These are phyloP conservation scores for Condylostylus longicornis DNA, from an alignment of 1,140 invertebrate species.

Conservation along the genomic window DNA sequence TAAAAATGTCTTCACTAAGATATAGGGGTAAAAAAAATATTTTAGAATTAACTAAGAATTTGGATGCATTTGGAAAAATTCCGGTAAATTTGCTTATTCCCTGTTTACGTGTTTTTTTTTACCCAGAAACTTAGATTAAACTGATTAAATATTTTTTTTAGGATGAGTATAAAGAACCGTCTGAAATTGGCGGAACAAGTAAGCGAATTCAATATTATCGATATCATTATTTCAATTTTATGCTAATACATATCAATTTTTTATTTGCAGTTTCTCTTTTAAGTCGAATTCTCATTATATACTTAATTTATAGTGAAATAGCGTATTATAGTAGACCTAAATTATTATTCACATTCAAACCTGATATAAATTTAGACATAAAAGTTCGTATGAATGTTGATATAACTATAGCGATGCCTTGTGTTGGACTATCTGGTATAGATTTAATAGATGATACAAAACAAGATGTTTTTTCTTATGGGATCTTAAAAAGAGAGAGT, in stretches of 20 bases:
- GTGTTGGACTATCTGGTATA: constrained; percentile 64
- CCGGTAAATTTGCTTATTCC: too few species aligned
- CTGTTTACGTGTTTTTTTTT: too few species aligned
- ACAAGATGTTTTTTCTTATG: constrained; percentile 73
- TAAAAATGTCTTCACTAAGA: constrained; percentile 33
- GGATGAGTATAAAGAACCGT: constrained; percentile 67
- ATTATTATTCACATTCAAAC: constrained; percentile 74
- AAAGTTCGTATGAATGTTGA: constrained; percentile 88
- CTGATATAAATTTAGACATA: constrained; percentile 75
- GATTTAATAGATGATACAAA: constrained; percentile 89
- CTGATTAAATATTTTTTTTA: too few species aligned
- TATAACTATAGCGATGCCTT: constrained; percentile 87
- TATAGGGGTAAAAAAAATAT: constrained; percentile 45
- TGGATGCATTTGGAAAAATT: constrained; percentile 83
- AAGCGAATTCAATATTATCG: constrained; percentile 23
- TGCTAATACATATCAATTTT: neutral
- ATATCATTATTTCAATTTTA: neutral
- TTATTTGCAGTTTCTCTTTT: constrained; percentile 54
- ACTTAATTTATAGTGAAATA: constrained; percentile 69
- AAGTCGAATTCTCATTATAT: constrained; percentile 60
- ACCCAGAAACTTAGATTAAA: too few species aligned
- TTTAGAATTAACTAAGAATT: constrained; percentile 61
- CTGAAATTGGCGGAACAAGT: constrained; percentile 68
- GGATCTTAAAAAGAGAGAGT: constrained; percentile 68
- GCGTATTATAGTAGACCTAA: constrained; percentile 72